Conservation (phyloP, 1,140 invertebrate genomes). For the Sitophilus oryzae region DNA sequence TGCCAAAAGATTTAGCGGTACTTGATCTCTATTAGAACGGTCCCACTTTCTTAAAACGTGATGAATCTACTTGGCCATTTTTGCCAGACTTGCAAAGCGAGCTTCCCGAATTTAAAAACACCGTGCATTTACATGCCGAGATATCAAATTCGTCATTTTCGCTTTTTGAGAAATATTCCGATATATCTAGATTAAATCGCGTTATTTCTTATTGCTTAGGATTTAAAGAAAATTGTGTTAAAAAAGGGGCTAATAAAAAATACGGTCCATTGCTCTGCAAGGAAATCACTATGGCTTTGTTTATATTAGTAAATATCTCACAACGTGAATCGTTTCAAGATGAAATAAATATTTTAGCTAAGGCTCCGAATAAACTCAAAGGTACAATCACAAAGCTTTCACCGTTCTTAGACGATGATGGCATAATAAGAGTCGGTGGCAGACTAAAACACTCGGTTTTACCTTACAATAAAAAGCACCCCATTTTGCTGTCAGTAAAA, state of each 20-base stretch:
- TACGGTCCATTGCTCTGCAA: too few species aligned
- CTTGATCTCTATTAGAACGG: too few species aligned
- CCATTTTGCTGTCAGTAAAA: conserved; percentile 23
- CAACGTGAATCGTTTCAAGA: too few species aligned
- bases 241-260: too few species aligned
- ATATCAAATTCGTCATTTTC: too few species aligned
- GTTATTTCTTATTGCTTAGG: conserved; percentile 14
- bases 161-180: conserved; percentile 17
- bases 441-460: conserved; percentile 28
- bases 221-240: conserved; percentile 11
- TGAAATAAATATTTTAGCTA: background rate
- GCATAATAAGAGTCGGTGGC: conserved; percentile 25
- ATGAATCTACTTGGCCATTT: too few species aligned
- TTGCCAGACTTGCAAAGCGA: too few species aligned
- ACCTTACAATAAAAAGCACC: conserved; percentile 18
- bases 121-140: too few species aligned
- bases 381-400: conserved; percentile 18
- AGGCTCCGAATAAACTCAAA: background rate
- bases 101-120: background rate
- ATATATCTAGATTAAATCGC: conserved; percentile 11
- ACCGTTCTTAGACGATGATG: conserved; percentile 29
- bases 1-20: too few species aligned
- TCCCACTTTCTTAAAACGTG: too few species aligned
- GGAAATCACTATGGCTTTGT: too few species aligned
- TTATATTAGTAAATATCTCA: background rate